Conservation (phyloP, 2,797 vertebrate genomes). For the Cirrhinus mrigala region DNA sequence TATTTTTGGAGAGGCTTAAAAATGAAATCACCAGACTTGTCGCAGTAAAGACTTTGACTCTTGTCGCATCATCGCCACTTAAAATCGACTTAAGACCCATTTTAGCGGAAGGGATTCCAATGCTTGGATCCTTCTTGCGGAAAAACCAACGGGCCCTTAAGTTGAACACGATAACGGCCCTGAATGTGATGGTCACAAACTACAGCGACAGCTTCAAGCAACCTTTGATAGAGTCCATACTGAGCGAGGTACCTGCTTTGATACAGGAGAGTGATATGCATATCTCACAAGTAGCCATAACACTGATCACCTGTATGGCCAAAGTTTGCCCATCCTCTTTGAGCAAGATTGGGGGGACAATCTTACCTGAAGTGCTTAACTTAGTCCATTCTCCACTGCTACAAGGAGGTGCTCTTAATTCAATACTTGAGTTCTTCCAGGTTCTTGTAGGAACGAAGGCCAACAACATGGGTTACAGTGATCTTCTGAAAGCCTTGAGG, state of each 20-base stretch:
- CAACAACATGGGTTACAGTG: constrained; percentile 75
- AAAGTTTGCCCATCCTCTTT: constrained; percentile 84
- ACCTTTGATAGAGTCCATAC: constrained; percentile 79
- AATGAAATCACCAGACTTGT: constrained; percentile 94
- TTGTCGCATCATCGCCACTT: constrained; percentile 84
- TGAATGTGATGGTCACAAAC: constrained; percentile 85
- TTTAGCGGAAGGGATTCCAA: constrained; percentile 84
- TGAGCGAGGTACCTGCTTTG: constrained; percentile 86
- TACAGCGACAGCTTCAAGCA: constrained; percentile 85
- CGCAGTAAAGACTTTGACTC: constrained; percentile 84
- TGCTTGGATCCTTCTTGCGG: constrained; percentile 89
- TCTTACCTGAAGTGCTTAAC: constrained; percentile 82
- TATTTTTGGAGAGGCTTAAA: constrained; percentile 90
- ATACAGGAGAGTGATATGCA: constrained; percentile 93
- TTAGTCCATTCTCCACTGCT: constrained; percentile 89
- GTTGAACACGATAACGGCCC: constrained; percentile 83
- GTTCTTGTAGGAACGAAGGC: constrained; percentile 82
- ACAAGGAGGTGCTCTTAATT: constrained; percentile 83
- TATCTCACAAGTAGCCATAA: constrained; percentile 85
- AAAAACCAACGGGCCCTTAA: constrained; percentile 92
- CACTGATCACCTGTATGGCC: constrained; percentile 84
- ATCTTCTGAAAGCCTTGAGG: constrained; percentile 85
- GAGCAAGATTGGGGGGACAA: constrained; percentile 80
- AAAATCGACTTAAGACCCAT: constrained; percentile 86
- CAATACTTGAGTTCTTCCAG: constrained; percentile 86